Evolutionary conservation across 2,113 vertebrate genomes (phyloP).

Genomic region (Oncorhynchus kisutch): DNA sequence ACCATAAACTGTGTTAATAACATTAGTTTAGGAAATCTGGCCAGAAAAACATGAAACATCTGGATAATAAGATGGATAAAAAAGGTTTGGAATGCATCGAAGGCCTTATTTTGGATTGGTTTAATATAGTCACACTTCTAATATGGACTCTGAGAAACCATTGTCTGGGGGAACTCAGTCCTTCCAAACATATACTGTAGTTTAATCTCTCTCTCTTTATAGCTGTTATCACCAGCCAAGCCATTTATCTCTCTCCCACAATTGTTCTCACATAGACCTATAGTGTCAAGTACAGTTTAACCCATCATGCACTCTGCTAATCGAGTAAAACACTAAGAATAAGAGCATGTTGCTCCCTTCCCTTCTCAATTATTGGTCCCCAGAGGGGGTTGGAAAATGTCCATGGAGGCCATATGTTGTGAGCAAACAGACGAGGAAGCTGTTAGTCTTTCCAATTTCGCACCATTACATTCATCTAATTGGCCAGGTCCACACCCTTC

Average conservation of each 20-base stretch:
- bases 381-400: slow-evolving; percentile 17
- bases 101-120: too few relatives aligned
- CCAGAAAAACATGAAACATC: background rate
- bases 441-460: slow-evolving; percentile 16
- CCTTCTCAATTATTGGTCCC: slow-evolving; percentile 15
- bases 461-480: slow-evolving; percentile 35
- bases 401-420: slow-evolving; percentile 39
- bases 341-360: background rate
- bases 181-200: background rate
- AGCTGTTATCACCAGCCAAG: too few relatives aligned
- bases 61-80: background rate
- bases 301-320: background rate
- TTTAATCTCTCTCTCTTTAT: too few relatives aligned
- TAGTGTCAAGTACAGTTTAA: background rate
- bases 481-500: background rate
- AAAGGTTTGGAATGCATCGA: too few relatives aligned
- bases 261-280: background rate
- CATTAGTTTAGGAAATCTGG: background rate
- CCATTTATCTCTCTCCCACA: too few relatives aligned
- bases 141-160: background rate
- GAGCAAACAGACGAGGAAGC: slow-evolving; percentile 19
- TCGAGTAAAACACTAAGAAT: background rate
- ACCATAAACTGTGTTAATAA: background rate
- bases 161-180: background rate
- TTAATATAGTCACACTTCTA: background rate